These are phyloP conservation scores for Caenorhabditis plicata DNA, from an alignment of 2,888 invertebrate genomes.

Conservation along the genomic window DNA sequence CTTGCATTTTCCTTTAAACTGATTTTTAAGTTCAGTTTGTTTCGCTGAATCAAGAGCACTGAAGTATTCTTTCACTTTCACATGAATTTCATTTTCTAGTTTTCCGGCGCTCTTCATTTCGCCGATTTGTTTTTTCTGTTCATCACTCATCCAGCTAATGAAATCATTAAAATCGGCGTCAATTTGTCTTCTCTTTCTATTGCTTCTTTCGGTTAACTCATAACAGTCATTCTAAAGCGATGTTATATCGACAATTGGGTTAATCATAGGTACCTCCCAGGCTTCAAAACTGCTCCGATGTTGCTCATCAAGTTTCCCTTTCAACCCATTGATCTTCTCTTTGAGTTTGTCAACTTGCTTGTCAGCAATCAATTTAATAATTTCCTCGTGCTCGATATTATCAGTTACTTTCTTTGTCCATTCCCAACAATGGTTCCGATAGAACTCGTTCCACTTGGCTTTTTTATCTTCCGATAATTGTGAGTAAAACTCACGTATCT, in stretches of 20 bases:
- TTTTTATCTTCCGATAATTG: slow-evolving; percentile 12
- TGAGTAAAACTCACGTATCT: not conserved
- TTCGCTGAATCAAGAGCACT: slow-evolving; percentile 28
- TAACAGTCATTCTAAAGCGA: not conserved
- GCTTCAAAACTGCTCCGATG: not conserved
- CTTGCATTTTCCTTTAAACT: slow-evolving; percentile 43
- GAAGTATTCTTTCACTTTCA: slow-evolving; percentile 50
- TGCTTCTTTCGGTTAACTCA: too few relatives aligned
- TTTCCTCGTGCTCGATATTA: too few relatives aligned
- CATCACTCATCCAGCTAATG: slow-evolving; percentile 21
- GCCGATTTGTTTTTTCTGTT: slow-evolving; percentile 24
- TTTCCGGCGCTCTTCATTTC: slow-evolving; percentile 26
- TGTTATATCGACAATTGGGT: not conserved
- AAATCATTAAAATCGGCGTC: slow-evolving; percentile 16
- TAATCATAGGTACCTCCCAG: not conserved
- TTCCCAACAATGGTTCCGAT: too few relatives aligned
- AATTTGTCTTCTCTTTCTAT: slow-evolving; percentile 12
- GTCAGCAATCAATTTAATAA: slow-evolving; percentile 6
- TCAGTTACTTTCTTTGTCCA: too few relatives aligned
- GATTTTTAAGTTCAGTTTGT: slow-evolving; percentile 20
- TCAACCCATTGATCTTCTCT: slow-evolving; percentile 11
- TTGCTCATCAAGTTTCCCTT: not conserved
- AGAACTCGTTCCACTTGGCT: slow-evolving; percentile 9
- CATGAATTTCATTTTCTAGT: slow-evolving; percentile 31
- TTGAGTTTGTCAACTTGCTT: slow-evolving; percentile 3